Evolutionary conservation across 2,797 vertebrate species (phyloP), one percentile per base, ranked within the genome.

Genomic region (Parauchenoglanis punctatus): DNA sequence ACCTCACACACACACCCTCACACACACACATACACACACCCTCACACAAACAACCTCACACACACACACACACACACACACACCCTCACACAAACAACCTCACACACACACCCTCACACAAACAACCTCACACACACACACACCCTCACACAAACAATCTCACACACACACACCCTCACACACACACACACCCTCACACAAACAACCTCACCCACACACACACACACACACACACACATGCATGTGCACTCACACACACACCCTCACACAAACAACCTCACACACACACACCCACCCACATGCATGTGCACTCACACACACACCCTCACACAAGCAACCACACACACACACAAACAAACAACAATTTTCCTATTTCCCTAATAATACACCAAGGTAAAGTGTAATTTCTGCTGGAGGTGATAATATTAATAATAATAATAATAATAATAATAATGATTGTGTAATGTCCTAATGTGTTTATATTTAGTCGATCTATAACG

Each of bases 301-400:
- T 40, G 35, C 35, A 40, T 40, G 35, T 40, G 35, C 35, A 40
- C 35, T 40, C 28, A 83, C 88, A 72, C 73, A 85, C 81, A 56
- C 89, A 89, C 86, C 87, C 78, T 88, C 77, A 85, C 81, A 73
- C 59, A 35, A 49, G n/a, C n/a, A n/a, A n/a, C n/a, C 35, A 35
- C 61, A 88, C 85, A 77, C 1, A 65, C 25, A 80, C 28, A 73
- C 35, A 89, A 4, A 83, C n/a, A 20, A 25, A 44, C 28, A 83
- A 46, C 7, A 61, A 61, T 23, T 44, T 72, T 25, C 23, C 23
- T 49, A 61, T 23, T 44, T 72, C 12, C 23, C 23, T 49, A 49
- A 75, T 49, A 75, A 75, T 49, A 49, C 10, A 46, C 12, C 52
- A 25, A 7, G 20, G 73, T n/a, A 28, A 76, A 75, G 46, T 52